Evolutionary conservation across 64 coral and sea anemone species (phyloP), one percentile per base, ranked within the genome.

Genomic region (Pocillopora verrucosa): DNA sequence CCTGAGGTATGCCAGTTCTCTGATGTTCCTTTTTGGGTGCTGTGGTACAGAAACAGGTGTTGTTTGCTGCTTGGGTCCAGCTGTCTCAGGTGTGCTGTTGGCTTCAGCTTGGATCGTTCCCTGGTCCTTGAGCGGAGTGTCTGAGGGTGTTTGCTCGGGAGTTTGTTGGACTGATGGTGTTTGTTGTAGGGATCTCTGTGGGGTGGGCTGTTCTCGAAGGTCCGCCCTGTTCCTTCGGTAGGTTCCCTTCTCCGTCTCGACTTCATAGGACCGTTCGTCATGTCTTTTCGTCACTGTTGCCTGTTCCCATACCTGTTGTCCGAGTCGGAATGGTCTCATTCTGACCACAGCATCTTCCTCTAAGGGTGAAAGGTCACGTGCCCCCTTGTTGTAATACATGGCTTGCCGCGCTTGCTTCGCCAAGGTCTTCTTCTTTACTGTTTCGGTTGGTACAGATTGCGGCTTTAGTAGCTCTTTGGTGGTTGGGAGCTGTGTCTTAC

Each of bases 381-480:
- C 80, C 22, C 87, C 87, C 57, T 7, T 41, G 63, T 96, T 87
- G 86, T 92, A 92, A 79, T 96, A 92, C 16, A 75, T 61, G 4
- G 74, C 72, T 89, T 84, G 90, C 56, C 80, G 78, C 7, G 37
- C 10, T 22, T 87, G 67, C 19, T 59, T 58, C 9, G 13, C 57
- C 65, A 65, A 19, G 56, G 60, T 34, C 58, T 81, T 34, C 58
- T 81, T 65, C 26, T 16, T 89, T 14, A 89, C 59, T 62, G 58
- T 30, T 16, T 62, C 86, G 24, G 70, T 25, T 36, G 16, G 59
- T n/a, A 86, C 26, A 13, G 80, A 85, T 34, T 90, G 79, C 12
- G 80, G 81, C 24, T 64, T 89, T 7, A 90, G 76, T 11, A 90
- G 83, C 25, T 58, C 19, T 19, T 51, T 67, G 4, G 93, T 94